Conservation (phyloP, 2,113 vertebrate species). For the Xenopus laevis region DNA sequence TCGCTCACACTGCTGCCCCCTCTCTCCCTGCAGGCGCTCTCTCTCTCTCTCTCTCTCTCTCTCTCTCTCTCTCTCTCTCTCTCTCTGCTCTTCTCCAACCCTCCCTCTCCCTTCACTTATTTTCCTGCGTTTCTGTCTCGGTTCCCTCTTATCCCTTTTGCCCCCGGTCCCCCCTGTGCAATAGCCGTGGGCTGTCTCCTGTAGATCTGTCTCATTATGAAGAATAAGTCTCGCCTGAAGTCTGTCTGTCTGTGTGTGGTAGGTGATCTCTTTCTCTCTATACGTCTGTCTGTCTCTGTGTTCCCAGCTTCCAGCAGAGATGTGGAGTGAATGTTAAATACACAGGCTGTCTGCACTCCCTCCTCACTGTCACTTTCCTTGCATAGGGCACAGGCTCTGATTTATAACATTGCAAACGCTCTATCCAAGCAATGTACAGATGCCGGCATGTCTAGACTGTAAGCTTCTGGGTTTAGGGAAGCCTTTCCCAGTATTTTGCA, state of each 20-base stretch:
- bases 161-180: background rate
- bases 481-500: too few species aligned
- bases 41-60: background rate
- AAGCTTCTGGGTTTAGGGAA: too few species aligned
- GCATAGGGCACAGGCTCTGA: background rate
- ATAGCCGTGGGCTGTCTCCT: background rate
- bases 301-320: background rate
- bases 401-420: background rate
- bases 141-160: too few species aligned
- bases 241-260: background rate
- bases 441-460: too few species aligned
- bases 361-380: background rate
- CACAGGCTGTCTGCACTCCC: background rate
- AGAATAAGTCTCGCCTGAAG: too few species aligned
- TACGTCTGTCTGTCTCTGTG: background rate
- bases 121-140: background rate
- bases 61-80: background rate
- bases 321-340: background rate
- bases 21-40: background rate
- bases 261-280: background rate
- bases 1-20: background rate
- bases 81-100: background rate
- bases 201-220: background rate
- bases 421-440: background rate
- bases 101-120: background rate